A percentile compares a stretch with the other conserved stretches of the same genome.
These are phyloP conservation scores for Falcaria lacertinaria DNA, from an alignment of 2,888 invertebrate genomes.

Conservation along the genomic window DNA sequence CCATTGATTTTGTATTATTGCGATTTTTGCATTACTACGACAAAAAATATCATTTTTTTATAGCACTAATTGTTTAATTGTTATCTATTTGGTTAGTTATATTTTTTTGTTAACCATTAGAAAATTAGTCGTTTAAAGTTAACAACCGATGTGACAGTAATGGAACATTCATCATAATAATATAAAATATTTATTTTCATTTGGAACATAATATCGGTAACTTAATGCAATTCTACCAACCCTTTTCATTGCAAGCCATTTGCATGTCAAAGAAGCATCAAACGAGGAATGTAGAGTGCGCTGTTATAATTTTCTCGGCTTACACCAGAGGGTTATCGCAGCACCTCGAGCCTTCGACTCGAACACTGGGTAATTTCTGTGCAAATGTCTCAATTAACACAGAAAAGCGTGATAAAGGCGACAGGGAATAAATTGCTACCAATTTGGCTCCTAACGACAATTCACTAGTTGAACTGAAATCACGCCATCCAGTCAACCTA, in stretches of 20 bases:
- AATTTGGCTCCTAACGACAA: conserved; percentile 53
- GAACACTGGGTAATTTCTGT: conserved; percentile 48
- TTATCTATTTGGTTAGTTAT: no score
- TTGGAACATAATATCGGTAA: no score
- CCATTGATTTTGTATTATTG: no score
- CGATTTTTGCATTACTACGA: no score
- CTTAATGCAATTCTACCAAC: not conserved
- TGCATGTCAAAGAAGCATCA: conserved; percentile 26
- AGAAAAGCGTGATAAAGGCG: conserved; percentile 58
- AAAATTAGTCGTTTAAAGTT: no score
- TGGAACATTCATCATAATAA: conserved; percentile 1
- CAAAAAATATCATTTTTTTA: no score
- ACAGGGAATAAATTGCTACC: conserved; percentile 55
- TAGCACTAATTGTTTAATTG: no score
- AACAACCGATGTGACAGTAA: no score
- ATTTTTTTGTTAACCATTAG: no score
- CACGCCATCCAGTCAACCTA: conserved; percentile 20
- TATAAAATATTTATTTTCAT: no score
- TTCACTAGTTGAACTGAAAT: conserved; percentile 44
- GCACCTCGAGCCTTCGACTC: conserved; percentile 24
- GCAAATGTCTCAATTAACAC: conserved; percentile 70
- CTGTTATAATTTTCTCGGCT: conserved; percentile 23
- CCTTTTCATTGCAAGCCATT: not conserved
- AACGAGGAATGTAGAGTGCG: conserved; percentile 13
- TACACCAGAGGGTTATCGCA: conserved; percentile 23